Evolutionary conservation across 2,888 invertebrate species (phyloP), one percentile per base, ranked within the genome.

Genomic region (Hanleya hanleyi): DNA sequence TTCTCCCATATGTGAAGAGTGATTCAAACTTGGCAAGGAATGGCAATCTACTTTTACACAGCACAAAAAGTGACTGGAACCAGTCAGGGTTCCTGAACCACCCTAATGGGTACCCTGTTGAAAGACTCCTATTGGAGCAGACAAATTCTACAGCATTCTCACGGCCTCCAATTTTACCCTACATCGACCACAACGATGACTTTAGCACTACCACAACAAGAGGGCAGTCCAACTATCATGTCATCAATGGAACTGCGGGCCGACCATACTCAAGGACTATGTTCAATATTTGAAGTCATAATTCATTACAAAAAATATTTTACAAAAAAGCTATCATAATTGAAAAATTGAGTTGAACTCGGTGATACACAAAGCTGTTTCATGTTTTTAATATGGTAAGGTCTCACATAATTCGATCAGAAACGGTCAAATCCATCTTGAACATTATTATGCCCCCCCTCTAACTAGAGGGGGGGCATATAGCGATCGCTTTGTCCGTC

Each of bases 1-100:
- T 93, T 35, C 89, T 95, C 75, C 94, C 94, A 2, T 91, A 91
- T 71, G 82, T 87, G 22, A 79, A 83, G 32, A 85, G 85, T 76
- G 83, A 85, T 12, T 22, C 76, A 22, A 75, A 80, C 32, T 57
- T 57, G 57, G 4, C 57, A 22, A 57, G 57, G 32, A 47, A n/a
- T 18, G 22, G 47, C 47, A 57, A 57, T 57, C 26, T 26, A 15
- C 57, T 57, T 57, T 57, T 57, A 26, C 22, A 57, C 26, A 32
- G 57, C 22, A 9, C 41, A 18, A 4, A 22, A 29, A 29, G 26
- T 15, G 57, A 32, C 12, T 57, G 57, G 57, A 57, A 57, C 57
- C 22, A 15, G 26, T 29, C 57, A 4, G 57, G 57, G 26, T 57
- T 29, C 9, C 9, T 57, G 29, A 57, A 57, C 29, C 57, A 57